These are phyloP conservation scores for Zoroaster sp. DNA, from an alignment of 53 echinoderm and acorn worm genomes.

Conservation along the genomic window DNA sequence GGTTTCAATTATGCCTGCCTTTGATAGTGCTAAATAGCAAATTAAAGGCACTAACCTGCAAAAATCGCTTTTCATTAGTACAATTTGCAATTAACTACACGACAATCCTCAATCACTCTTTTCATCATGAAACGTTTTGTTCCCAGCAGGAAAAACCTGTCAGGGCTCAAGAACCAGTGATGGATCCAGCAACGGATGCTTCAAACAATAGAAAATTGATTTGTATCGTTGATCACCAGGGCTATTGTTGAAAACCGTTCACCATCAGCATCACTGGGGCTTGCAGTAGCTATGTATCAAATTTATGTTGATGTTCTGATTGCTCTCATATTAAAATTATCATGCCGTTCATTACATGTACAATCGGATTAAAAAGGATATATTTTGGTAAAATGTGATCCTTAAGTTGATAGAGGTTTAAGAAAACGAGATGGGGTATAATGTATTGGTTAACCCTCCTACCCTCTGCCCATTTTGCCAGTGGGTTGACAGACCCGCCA, in stretches of 20 bases:
- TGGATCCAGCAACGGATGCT: neutral
- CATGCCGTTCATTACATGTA: too few relatives aligned
- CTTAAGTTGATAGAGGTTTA: too few relatives aligned
- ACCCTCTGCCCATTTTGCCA: too few relatives aligned
- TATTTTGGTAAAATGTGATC: too few relatives aligned
- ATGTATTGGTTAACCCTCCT: too few relatives aligned
- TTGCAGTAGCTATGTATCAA: neutral
- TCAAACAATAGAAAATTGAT: conserved; percentile 11
- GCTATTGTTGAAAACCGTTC: neutral
- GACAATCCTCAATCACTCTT: neutral
- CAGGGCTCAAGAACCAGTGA: neutral
- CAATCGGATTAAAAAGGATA: too few relatives aligned
- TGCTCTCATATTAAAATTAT: too few relatives aligned
- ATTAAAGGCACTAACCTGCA: too few relatives aligned
- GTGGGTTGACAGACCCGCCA: too few relatives aligned
- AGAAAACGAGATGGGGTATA: too few relatives aligned
- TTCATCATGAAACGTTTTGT: neutral
- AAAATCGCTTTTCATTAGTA: neutral
- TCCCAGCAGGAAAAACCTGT: neutral
- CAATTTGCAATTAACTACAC: neutral
- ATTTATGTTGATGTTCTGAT: neutral
- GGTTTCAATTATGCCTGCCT: too few relatives aligned
- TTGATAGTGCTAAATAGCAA: too few relatives aligned
- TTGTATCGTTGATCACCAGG: neutral
- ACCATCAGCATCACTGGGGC: neutral